Evolutionary conservation across 1,140 invertebrate genomes (phyloP), one percentile per base, ranked within the genome.

Genomic region (Scaptomyza graminum): DNA sequence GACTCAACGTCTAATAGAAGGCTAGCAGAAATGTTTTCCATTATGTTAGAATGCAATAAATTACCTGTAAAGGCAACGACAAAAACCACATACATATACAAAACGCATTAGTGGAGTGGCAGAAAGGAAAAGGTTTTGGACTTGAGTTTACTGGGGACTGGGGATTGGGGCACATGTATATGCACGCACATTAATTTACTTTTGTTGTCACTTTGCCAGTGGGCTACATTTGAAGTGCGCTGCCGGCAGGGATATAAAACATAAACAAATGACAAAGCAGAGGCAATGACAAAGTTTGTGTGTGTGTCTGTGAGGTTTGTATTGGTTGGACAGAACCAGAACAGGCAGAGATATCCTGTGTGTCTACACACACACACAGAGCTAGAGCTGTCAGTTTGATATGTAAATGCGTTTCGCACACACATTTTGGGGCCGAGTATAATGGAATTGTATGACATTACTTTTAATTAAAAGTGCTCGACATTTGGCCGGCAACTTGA

Each of bases 391-490:
- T 43, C 66, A 75, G 74, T 74, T 65, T 81, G 79, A 87, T 90
- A 90, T 90, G 87, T 87, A 90, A 90, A 90, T 90, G 82, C 90
- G 77, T 83, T 74, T 76, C 77, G 72, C 76, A 83, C 82, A 34
- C 31, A 90, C 79, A 87, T 90, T 90, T 81, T 39, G 82, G 82
- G 82, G 74, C 67, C 78, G 76, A 83, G 71, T 73, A 71, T 90
- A 90, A 90, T 90, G 82, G 77, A 84, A 90, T 88, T 90, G 87
- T 90, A 79, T 90, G 88, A 90, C 88, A 90, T 90, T 90, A 90
- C 88, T 90, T 90, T 90, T 90, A 90, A 90, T 90, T 90, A 90
- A 90, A 90, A 81, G 88, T 81, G 88, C 77, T 90, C 83, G 90
- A 83, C 88, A 81, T 90, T 90, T 90, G 76, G 76, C 76, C 74